phyloP scores from a whole-genome alignment of 2,888 invertebrate genomes.

The Dorcus hopei region DNA sequence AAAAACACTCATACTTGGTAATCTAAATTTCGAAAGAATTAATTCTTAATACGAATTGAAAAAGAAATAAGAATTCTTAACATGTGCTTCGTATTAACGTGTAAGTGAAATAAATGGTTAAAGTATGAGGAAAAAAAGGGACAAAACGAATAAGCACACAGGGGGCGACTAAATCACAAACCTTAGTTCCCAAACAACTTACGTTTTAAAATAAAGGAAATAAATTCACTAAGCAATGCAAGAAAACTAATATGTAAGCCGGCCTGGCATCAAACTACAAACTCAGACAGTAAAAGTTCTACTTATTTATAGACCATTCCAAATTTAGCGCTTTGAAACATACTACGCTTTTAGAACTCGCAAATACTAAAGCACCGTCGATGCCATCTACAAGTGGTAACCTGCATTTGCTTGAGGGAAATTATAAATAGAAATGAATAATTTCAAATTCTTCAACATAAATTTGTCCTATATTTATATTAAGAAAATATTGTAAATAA shows the following conservation, averaged over 20 bases:
- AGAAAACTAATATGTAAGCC: conserved; percentile 25
- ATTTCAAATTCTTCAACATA: not conserved
- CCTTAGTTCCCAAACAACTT: not conserved
- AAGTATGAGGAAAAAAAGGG: not conserved
- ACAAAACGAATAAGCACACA: not conserved
- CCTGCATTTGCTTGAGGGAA: conserved; percentile 8
- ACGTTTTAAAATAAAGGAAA: conserved; percentile 10
- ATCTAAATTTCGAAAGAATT: too few relatives aligned
- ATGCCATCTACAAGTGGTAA: conserved; percentile 33
- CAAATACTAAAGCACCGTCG: conserved; percentile 14
- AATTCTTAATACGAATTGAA: too few relatives aligned
- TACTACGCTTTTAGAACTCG: not conserved
- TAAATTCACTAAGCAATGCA: conserved; percentile 17
- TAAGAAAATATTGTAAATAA: not conserved
- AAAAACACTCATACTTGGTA: too few relatives aligned
- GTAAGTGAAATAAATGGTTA: too few relatives aligned
- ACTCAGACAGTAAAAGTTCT: conserved; percentile 26
- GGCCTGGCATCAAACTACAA: conserved; percentile 23
- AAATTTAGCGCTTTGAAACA: conserved; percentile 34
- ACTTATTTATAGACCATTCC: conserved; percentile 38
- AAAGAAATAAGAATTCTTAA: too few relatives aligned
- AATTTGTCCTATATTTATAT: not conserved
- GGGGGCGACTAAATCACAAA: too few relatives aligned
- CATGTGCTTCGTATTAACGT: too few relatives aligned
- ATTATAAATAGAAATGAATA: not conserved